phyloP scores from a whole-genome alignment of 2,888 invertebrate genomes.

The Heliconius erato region DNA sequence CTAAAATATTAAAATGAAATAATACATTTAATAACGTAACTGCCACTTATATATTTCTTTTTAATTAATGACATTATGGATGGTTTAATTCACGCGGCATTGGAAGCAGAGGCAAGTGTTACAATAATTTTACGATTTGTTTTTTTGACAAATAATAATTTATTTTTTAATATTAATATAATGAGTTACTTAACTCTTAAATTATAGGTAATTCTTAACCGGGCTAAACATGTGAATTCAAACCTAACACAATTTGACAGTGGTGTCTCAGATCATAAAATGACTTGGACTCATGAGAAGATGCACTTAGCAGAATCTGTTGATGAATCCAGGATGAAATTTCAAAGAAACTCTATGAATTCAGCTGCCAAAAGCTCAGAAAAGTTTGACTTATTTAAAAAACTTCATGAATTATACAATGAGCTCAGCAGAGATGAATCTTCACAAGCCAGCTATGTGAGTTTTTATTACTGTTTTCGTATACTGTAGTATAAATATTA shows the following conservation, averaged over 20 bases:
- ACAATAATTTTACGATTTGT: slow-evolving; percentile 68
- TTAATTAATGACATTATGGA: slow-evolving; percentile 85
- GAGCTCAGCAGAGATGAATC: slow-evolving; percentile 81
- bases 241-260: slow-evolving; percentile 79
- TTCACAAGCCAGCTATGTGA: slow-evolving; percentile 79
- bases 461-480: slow-evolving; percentile 54
- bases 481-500: slow-evolving; percentile 21
- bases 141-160: slow-evolving; percentile 55
- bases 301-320: slow-evolving; percentile 82
- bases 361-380: slow-evolving; percentile 72
- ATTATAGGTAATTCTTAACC: slow-evolving; percentile 81
- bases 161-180: slow-evolving; percentile 42
- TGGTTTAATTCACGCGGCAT: slow-evolving; percentile 86
- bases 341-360: slow-evolving; percentile 76
- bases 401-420: slow-evolving; percentile 81
- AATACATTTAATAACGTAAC: slow-evolving; percentile 75
- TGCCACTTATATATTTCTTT: slow-evolving; percentile 78
- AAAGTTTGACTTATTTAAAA: slow-evolving; percentile 83
- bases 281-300: slow-evolving; percentile 85
- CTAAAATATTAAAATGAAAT: slow-evolving; percentile 80
- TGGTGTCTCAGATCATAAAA: slow-evolving; percentile 83
- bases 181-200: slow-evolving; percentile 46
- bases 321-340: slow-evolving; percentile 82
- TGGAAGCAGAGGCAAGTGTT: slow-evolving; percentile 83
- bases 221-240: slow-evolving; percentile 83